These are phyloP conservation scores for Trachelus stipa DNA, from an alignment of 2,888 invertebrate genomes.

Conservation along the genomic window DNA sequence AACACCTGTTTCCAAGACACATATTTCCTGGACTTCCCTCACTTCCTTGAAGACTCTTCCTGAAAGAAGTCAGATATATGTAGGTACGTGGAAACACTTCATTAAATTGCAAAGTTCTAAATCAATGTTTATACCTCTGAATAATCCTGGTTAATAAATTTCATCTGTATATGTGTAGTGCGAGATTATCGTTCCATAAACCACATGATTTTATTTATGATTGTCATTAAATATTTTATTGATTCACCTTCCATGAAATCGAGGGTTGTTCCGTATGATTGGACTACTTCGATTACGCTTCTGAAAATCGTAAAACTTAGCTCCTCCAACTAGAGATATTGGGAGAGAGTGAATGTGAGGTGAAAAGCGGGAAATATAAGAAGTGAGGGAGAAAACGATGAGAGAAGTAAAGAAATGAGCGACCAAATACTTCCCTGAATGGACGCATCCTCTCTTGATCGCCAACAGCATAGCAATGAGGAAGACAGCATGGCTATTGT, in stretches of 20 bases:
- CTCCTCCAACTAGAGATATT: background rate
- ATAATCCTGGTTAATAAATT: background rate
- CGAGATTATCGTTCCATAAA: no score
- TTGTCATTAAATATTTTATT: background rate
- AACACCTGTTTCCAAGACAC: background rate
- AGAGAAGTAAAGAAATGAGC: constrained; percentile 16
- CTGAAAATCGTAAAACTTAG: constrained; percentile 19
- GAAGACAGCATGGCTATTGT: constrained; percentile 12
- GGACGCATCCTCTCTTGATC: constrained; percentile 48
- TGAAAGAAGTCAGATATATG: background rate
- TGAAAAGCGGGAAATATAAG: background rate
- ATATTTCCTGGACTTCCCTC: background rate
- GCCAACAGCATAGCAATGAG: constrained; percentile 49
- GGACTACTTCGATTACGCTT: constrained; percentile 39
- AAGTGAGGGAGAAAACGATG: background rate
- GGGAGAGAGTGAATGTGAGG: constrained; percentile 11
- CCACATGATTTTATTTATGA: background rate
- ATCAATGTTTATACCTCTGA: background rate
- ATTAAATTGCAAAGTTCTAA: background rate
- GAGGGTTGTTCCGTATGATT: background rate
- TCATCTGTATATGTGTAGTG: no score
- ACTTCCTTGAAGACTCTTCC: background rate
- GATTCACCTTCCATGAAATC: background rate
- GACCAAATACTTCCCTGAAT: constrained; percentile 47
- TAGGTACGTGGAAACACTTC: background rate